phyloP scores from a whole-genome alignment of 2,888 invertebrate species.

The Amphimallon solstitiale region DNA sequence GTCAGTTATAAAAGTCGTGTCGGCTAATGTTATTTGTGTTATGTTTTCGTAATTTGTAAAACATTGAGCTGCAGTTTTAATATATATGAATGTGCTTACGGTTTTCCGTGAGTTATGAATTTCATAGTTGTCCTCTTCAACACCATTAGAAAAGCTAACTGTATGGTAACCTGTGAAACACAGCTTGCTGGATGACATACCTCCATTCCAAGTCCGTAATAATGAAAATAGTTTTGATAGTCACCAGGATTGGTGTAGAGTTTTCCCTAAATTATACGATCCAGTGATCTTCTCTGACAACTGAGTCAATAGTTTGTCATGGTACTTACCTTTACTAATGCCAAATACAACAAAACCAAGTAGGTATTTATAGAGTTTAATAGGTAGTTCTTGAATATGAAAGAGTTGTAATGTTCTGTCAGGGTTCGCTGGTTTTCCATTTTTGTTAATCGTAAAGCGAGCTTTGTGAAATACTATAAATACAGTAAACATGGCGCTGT shows the following conservation, averaged over 20 bases:
- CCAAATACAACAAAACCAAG: conserved; percentile 40
- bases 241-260: conserved; percentile 18
- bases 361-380: conserved; percentile 42
- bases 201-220: conserved; percentile 3
- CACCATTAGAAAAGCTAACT: conserved; percentile 17
- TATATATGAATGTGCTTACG: neutral
- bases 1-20: too few species aligned
- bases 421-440: conserved; percentile 57
- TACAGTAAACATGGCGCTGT: neutral
- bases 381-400: conserved; percentile 40
- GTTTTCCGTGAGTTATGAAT: neutral
- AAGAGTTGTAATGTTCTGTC: conserved; percentile 40
- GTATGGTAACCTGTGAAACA: conserved; percentile 21
- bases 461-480: conserved; percentile 53
- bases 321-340: conserved; percentile 41
- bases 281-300: neutral
- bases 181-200: conserved; percentile 41
- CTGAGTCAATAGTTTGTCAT: neutral
- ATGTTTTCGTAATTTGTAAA: too few species aligned
- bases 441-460: conserved; percentile 55
- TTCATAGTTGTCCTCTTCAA: conserved; percentile 19
- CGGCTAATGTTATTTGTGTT: too few species aligned
- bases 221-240: neutral
- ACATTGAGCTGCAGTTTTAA: neutral
- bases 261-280: conserved; percentile 15